These are phyloP conservation scores for Kradibia gibbosae DNA, from an alignment of 1,140 invertebrate genomes.

Conservation along the genomic window DNA sequence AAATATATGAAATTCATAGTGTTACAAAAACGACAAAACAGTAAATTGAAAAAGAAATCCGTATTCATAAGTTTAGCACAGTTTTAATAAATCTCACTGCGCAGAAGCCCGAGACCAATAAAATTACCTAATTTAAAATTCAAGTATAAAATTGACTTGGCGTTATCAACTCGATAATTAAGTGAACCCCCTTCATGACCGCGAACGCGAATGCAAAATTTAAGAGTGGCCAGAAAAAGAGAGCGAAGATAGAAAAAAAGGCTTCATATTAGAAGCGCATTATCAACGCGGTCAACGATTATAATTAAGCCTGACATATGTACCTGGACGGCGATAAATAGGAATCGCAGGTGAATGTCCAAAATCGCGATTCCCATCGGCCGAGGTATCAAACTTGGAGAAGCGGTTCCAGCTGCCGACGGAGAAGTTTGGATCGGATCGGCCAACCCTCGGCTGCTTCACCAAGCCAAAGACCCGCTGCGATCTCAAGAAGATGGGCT, in stretches of 20 bases:
- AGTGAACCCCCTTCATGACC: neutral
- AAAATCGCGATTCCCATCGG: neutral
- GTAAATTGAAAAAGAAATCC: no score
- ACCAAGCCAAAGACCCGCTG: constrained; percentile 29
- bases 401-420: neutral
- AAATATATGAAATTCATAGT: no score
- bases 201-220: neutral
- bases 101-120: no score
- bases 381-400: neutral
- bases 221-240: neutral
- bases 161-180: neutral
- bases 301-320: neutral
- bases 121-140: neutral
- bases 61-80: no score
- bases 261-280: neutral
- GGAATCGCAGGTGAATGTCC: neutral
- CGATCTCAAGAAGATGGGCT: constrained; percentile 1
- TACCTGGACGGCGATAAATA: constrained; percentile 24
- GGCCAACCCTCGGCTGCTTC: constrained; percentile 35
- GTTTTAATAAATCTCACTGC: no score
- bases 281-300: neutral
- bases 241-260: neutral
- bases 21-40: no score
- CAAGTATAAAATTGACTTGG: neutral
- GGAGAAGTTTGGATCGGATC: constrained; percentile 7